Percentiles rank a stretch among this genome's conserved stretches.
Evolutionary conservation across 1,140 invertebrate genomes (phyloP).

Genomic region (Calycopis cecrops): DNA sequence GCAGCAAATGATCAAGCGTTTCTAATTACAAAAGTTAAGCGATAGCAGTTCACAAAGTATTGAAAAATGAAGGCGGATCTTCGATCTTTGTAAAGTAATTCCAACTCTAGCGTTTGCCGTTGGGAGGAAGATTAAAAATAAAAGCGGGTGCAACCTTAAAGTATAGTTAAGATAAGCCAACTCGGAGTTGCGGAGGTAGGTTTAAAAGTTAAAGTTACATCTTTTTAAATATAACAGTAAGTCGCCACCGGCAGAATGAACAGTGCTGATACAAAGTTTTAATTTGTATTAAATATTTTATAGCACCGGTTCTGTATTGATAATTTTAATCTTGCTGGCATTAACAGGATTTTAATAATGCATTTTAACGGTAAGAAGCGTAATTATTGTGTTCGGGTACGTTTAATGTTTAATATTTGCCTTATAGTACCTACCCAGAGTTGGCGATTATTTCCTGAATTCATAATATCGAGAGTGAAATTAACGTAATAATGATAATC

Average conservation of each 20-base stretch:
- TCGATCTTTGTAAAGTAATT: slow-evolving; percentile 69
- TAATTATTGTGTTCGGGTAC: too few relatives aligned
- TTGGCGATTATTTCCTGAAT: too few relatives aligned
- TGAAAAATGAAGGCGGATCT: slow-evolving; percentile 66
- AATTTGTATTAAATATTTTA: slow-evolving; percentile 5
- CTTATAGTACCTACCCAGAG: too few relatives aligned
- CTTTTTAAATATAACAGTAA: slow-evolving; percentile 36
- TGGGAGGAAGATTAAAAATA: slow-evolving; percentile 63
- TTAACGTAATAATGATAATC: too few relatives aligned
- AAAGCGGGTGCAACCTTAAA: slow-evolving; percentile 55
- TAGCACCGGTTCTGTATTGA: background rate
- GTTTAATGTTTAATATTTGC: too few relatives aligned
- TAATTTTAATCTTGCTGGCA: background rate
- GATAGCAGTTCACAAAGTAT: slow-evolving; percentile 58
- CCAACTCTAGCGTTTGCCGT: slow-evolving; percentile 56
- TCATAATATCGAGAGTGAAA: too few relatives aligned
- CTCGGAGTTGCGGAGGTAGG: slow-evolving; percentile 43
- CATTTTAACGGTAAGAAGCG: too few relatives aligned
- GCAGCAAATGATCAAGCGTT: slow-evolving; percentile 6
- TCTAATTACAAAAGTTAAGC: slow-evolving; percentile 55
- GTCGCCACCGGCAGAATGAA: slow-evolving; percentile 11
- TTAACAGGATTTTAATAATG: too few relatives aligned
- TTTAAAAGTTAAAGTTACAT: slow-evolving; percentile 50
- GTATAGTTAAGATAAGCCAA: slow-evolving; percentile 66
- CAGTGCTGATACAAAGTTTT: background rate